Evolutionary conservation across 2,888 invertebrate genomes (phyloP), one percentile per base, ranked within the genome.

Genomic region (Cheilosia impressa): DNA sequence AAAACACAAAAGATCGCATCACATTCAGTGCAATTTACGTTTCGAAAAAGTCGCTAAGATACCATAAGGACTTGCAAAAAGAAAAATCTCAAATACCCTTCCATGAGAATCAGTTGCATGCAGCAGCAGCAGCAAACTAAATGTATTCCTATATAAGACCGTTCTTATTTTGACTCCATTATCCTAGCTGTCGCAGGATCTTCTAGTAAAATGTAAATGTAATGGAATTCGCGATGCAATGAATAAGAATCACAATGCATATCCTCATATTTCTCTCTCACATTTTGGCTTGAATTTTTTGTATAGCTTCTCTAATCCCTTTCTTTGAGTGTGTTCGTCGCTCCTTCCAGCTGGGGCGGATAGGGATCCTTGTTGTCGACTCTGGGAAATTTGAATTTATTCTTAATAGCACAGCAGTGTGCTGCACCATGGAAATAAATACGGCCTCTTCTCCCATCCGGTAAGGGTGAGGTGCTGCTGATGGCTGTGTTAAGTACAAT

Each of bases 211-310:
- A 76, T 76, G 75, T 76, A 66, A 76, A 76, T 66, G 58, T 57
- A 50, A 76, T 76, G 58, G 57, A 66, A 76, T 66, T 66, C 75
- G 66, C 75, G 66, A 52, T 58, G 65, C 75, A 66, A 76, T 81
- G 76, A 80, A 69, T 81, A 75, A 69, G 62, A 69, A 78, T 68
- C 55, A 62, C 43, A 34, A 43, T 66, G 78, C 68, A 83, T 52
- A 78, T 78, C 82, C 72, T 77, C 17, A 58, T 66, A 79, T 66
- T 52, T 65, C 58, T 52, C 45, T 65, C 27, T 53, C 52, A 55
- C 62, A 19, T 50, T 71, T 65, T 65, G 63, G 31, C 47, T 65
- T 50, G 27, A 31, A n/a, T 24, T 52, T 24, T 10, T 66, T 38
- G 47, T 15, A 34, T 9, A 43, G 31, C 17, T n/a, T 22, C 17